Evolutionary conservation across 2,797 vertebrate species (phyloP), one percentile per base, ranked within the genome.

Genomic region (Oreortyx pictus): DNA sequence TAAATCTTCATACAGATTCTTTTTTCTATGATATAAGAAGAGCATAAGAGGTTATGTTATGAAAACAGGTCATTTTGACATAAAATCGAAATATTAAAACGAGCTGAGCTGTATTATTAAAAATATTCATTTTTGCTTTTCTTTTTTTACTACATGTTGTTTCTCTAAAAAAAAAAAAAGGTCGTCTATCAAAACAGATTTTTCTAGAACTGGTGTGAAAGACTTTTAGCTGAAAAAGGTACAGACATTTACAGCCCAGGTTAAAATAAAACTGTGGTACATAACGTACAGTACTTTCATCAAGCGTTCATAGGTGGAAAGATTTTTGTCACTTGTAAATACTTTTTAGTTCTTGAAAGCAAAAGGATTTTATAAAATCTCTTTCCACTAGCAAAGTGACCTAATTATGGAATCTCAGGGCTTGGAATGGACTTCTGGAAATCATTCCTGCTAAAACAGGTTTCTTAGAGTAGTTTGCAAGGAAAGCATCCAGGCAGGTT

Each of bases 321-420:
- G 80, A n/a, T 79, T 92, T 80, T 71, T 89, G 43, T 76, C 31
- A 1, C n/a, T 84, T 88, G 56, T 70, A 77, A 90, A 71, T 76
- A 43, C 31, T 76, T 87, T 91, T 73, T 64, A 66, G 37, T 39
- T 60, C 4, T 27, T 4, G 60, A 43, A 78, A 62, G 13, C 25
- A 62, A 89, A 66, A 54, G 29, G 25, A 24, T 84, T 88, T 92
- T 70, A n/a, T 71, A 16, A 5, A 59, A 1, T 71, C 14, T 72
- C 35, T 88, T 86, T 14, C 25, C 75, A 9, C n/a, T 72, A 57
- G 67, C 8, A 23, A 37, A 47, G 50, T 61, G 62, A 44, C n/a
- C 29, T 68, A 16, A 46, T n/a, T 19, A n/a, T n/a, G 31, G 52
- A 56, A n/a, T 12, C 18, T 7, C 19, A 56, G 29, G 52, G 16